Base-by-base conservation (phyloP, 2,113 vertebrate species). In the Elgaria multicarinata region DNA sequence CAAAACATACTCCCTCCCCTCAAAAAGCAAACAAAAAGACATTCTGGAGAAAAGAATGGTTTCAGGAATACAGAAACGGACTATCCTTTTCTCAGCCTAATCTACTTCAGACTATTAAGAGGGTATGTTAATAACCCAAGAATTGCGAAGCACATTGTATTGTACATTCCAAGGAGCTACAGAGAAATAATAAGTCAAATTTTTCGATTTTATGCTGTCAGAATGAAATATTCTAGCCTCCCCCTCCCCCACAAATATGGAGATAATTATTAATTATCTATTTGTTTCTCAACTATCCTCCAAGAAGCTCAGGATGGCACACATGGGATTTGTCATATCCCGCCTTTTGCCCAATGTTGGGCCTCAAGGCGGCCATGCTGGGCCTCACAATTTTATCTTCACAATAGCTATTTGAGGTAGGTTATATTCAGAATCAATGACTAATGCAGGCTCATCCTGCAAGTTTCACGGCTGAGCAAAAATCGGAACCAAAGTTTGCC, bases 401-500 rank as follows among this genome's bases (percentile, higher is more conserved):
- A 78, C 28, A 78, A 33, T 78, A 78, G 31, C 26, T 22, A 78
- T 72, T 72, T 72, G 1, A 72, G 3, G 71, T 36, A 36, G 36
- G 39, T 72, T 72, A 72, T 39, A 78, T 28, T 78, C 28, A 50
- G 44, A 26, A 53, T 50, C 2, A 50, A 50, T 72, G 71, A 78
- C 44, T 33, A 14, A 78, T 4, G 53, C 13, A 78, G 42, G 44
- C 26, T 28, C 22, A 39, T 39, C 55, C 20, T 39, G 24, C 31
- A 42, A 64, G 20, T 6, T 39, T 13, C 18, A 62, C 13, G n/a
- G 55, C 33, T 81, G 55, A 64, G 2, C 50, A 66, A 31, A 13
- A 42, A 42, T 62, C 58, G 66, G 39, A 83, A 83, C 89, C 88
- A 46, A 55, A 76, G 69, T 92, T 93, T 89, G 88, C 93, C 93